Conservation (phyloP, 1,140 invertebrate species). For the Zophobas morio region DNA sequence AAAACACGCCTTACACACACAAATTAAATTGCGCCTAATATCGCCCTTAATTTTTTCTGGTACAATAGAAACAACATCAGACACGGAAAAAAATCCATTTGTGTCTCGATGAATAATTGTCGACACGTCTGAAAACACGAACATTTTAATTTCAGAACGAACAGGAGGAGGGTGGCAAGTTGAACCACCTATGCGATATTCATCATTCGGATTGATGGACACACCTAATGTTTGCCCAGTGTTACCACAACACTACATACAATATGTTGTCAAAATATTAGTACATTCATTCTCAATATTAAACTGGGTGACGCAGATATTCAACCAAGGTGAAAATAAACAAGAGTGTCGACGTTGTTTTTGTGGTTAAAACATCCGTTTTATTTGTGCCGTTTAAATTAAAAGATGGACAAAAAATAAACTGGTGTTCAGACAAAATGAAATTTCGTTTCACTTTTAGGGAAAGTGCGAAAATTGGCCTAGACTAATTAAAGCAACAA, state of each 20-base stretch:
- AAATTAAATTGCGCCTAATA: background rate
- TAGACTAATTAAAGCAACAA: too few species aligned
- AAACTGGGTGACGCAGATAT: slow-evolving; percentile 9
- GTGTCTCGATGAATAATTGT: background rate
- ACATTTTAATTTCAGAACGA: background rate
- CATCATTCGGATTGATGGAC: slow-evolving; percentile 37
- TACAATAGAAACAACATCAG: too few species aligned
- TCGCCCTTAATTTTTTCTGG: too few species aligned
- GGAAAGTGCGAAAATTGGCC: too few species aligned
- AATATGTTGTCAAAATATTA: slow-evolving; percentile 43
- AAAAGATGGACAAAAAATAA: too few species aligned
- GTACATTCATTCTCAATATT: slow-evolving; percentile 31
- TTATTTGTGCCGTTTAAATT: too few species aligned
- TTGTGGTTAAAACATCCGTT: too few species aligned
- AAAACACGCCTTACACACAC: background rate
- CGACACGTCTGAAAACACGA: background rate
- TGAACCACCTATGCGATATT: slow-evolving; percentile 22
- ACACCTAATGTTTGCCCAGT: slow-evolving; percentile 40
- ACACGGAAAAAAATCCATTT: background rate
- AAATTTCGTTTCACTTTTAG: too few species aligned
- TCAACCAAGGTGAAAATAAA: slow-evolving; percentile 4
- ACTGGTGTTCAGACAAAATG: too few species aligned
- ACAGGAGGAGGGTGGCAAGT: background rate
- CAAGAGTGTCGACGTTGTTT: background rate
- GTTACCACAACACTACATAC: slow-evolving; percentile 39